These are phyloP conservation scores for Drosophila varians DNA, from an alignment of 1,140 invertebrate genomes.

Conservation along the genomic window DNA sequence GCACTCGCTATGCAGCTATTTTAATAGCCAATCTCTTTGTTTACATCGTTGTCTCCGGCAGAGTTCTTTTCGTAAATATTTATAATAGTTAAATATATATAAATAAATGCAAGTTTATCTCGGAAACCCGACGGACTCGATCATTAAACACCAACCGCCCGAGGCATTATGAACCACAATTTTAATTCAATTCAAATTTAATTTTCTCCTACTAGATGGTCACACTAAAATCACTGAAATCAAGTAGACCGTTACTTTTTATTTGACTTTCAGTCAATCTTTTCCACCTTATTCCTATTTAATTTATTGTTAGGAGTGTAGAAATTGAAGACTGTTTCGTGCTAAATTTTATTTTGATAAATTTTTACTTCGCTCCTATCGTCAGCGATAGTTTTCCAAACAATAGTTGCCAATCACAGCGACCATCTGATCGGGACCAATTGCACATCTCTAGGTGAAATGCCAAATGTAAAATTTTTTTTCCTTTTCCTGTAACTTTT, in stretches of 20 bases:
- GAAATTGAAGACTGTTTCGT: not conserved
- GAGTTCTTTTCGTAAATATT: constrained; percentile 40
- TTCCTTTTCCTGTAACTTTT: constrained; percentile 28
- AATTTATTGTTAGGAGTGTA: not conserved
- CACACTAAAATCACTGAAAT: not conserved
- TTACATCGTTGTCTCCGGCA: constrained; percentile 28
- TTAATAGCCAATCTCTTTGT: constrained; percentile 20
- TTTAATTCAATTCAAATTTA: constrained; percentile 24
- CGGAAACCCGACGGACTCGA: constrained; percentile 4
- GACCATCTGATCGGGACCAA: not conserved
- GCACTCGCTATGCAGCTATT: constrained; percentile 7
- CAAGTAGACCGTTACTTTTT: not conserved
- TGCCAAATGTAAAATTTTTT: constrained; percentile 41
- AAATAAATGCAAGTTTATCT: constrained; percentile 25
- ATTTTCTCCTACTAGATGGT: constrained; percentile 2
- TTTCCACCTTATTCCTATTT: not conserved
- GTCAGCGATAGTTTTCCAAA: not conserved
- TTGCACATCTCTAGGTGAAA: constrained; percentile 32
- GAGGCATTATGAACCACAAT: constrained; percentile 24
- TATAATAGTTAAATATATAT: too few species aligned
- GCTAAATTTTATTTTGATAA: not conserved
- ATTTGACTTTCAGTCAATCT: too few species aligned
- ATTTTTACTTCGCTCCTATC: not conserved
- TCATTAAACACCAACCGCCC: constrained; percentile 15
- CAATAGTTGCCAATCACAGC: constrained; percentile 19